Evolutionary conservation across 2,888 invertebrate species (phyloP).

Genomic region (Napeogenes inachia): DNA sequence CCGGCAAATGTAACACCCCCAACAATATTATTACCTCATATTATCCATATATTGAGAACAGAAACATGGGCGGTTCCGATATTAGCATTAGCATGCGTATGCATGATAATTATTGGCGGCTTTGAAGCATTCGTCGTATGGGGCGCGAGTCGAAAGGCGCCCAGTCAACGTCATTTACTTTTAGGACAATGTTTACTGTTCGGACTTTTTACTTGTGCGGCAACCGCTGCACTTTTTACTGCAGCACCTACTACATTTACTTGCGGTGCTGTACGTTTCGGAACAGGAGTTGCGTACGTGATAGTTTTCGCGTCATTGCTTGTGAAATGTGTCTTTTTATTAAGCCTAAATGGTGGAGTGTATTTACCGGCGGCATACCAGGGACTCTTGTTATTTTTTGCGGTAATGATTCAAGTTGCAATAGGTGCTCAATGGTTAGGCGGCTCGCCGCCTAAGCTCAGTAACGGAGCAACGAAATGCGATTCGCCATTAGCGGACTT

Average conservation of each 20-base stretch:
- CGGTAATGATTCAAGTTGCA: conserved; percentile 92
- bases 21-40: conserved; percentile 41
- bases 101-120: conserved; percentile 89
- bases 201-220: conserved; percentile 89
- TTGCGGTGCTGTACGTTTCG: conserved; percentile 89
- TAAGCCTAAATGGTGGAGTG: conserved; percentile 93
- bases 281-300: conserved; percentile 88
- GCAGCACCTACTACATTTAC: conserved; percentile 87
- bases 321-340: conserved; percentile 95
- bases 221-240: conserved; percentile 86
- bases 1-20: conserved; percentile 45
- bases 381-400: conserved; percentile 91
- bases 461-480: conserved; percentile 67
- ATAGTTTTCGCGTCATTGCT: conserved; percentile 93
- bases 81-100: conserved; percentile 88
- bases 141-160: conserved; percentile 86
- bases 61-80: conserved; percentile 95
- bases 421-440: conserved; percentile 91
- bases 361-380: conserved; percentile 96
- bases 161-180: conserved; percentile 89
- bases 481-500: conserved; percentile 84
- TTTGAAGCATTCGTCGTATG: conserved; percentile 95
- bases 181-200: conserved; percentile 91
- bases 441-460: conserved; percentile 82
- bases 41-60: conserved; percentile 74